Conservation (phyloP, 2,797 vertebrate species). For the Nasua narica region DNA sequence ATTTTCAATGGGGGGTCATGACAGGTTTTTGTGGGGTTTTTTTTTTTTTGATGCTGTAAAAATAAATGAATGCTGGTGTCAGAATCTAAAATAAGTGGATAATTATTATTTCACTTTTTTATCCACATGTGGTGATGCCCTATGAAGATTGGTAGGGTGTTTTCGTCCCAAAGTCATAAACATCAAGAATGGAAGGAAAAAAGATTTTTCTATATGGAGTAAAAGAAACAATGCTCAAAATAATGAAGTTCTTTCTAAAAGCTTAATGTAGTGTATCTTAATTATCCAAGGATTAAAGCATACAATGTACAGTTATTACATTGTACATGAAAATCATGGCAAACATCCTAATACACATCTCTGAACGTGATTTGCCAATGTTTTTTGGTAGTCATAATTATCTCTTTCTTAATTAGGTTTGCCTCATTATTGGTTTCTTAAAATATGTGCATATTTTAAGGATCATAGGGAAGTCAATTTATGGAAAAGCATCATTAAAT, state of each 20-base stretch:
- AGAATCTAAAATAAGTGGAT: background rate
- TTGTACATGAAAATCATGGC: conserved; percentile 56
- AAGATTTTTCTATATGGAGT: background rate
- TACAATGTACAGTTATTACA: background rate
- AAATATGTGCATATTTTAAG: conserved; percentile 75
- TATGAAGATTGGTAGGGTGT: background rate
- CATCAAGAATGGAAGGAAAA: background rate
- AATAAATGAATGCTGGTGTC: background rate
- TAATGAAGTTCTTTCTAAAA: conserved; percentile 1
- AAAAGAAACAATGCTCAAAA: background rate
- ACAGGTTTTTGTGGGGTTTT: background rate
- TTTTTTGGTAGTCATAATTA: conserved; percentile 70
- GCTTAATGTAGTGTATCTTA: background rate
- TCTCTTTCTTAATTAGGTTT: conserved; percentile 70
- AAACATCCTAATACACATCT: background rate
- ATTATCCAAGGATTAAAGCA: conserved; percentile 49
- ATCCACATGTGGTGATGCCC: background rate
- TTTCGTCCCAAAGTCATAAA: background rate
- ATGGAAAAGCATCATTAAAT: conserved; percentile 71
- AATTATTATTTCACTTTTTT: background rate
- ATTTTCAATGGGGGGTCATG: background rate
- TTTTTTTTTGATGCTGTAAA: conserved; percentile 3
- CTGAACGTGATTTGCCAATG: conserved; percentile 47
- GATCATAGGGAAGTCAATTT: conserved; percentile 60
- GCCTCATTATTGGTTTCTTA: conserved; percentile 72